phyloP scores from a whole-genome alignment of 2,113 vertebrate species.

The Xiphorhynchus elegans region DNA sequence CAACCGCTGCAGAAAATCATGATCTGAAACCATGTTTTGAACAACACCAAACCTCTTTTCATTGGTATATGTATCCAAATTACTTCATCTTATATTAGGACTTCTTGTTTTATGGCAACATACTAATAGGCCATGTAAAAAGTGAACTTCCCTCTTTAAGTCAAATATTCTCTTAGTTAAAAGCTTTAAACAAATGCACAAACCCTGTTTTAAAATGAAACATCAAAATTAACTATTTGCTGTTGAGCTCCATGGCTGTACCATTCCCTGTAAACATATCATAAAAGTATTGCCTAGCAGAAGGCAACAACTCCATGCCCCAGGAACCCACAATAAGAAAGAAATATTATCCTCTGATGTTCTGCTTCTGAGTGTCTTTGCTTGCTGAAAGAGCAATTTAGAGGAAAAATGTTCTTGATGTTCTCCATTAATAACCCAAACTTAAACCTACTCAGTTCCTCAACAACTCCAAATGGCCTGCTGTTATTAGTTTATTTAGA shows the following conservation, averaged over 20 bases:
- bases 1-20: background rate
- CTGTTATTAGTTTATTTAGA: background rate
- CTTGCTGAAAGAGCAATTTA: background rate
- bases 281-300: background rate
- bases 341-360: background rate
- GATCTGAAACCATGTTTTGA: background rate
- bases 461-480: background rate
- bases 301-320: background rate
- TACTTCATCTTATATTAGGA: background rate
- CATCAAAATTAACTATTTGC: background rate
- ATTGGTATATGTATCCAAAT: background rate
- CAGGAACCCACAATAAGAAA: background rate
- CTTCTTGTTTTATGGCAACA: background rate
- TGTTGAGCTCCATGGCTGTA: background rate
- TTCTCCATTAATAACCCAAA: background rate
- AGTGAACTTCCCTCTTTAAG: background rate
- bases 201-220: background rate
- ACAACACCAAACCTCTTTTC: background rate
- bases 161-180: background rate
- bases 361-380: background rate
- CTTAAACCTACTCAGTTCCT: background rate
- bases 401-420: background rate
- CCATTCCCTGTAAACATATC: background rate
- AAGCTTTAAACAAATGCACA: background rate
- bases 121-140: background rate